phyloP scores from a whole-genome alignment of 2,888 invertebrate species.

The Gerris lacustris region DNA sequence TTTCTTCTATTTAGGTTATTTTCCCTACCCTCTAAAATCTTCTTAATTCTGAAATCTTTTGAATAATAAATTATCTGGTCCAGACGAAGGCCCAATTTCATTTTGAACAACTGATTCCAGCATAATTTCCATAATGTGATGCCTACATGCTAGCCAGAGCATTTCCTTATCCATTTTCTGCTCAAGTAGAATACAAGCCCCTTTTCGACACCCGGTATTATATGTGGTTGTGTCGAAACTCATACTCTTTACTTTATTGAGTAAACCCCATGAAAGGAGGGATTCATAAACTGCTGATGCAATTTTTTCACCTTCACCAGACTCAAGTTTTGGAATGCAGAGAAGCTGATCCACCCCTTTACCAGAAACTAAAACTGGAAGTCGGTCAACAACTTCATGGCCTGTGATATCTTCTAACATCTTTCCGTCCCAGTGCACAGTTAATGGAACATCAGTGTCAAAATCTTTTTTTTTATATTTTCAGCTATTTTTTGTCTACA shows the following conservation, averaged over 20 bases:
- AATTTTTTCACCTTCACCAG: not conserved
- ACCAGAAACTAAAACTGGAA: not conserved
- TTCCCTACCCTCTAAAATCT: too few relatives aligned
- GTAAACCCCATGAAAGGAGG: not conserved
- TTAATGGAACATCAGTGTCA: not conserved
- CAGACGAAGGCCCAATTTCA: slow-evolving; percentile 10
- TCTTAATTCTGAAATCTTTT: slow-evolving; percentile 13
- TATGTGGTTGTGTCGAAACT: not conserved
- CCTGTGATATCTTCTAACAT: not conserved
- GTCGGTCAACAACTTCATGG: not conserved
- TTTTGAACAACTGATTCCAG: not conserved
- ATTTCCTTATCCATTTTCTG: slow-evolving; percentile 4
- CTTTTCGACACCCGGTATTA: not conserved
- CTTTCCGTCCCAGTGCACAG: not conserved
- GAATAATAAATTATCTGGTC: slow-evolving; percentile 12
- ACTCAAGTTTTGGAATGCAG: not conserved
- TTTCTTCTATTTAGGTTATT: too few relatives aligned
- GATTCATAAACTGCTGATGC: not conserved
- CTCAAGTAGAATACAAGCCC: not conserved
- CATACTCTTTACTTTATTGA: not conserved
- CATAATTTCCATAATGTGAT: slow-evolving; percentile 8
- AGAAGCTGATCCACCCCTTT: not conserved
- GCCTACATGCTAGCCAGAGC: not conserved
- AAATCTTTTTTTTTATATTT: not conserved
- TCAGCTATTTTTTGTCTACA: not conserved